Conservation (phyloP, 1,140 invertebrate genomes). For the Nixonia krombeini region DNA sequence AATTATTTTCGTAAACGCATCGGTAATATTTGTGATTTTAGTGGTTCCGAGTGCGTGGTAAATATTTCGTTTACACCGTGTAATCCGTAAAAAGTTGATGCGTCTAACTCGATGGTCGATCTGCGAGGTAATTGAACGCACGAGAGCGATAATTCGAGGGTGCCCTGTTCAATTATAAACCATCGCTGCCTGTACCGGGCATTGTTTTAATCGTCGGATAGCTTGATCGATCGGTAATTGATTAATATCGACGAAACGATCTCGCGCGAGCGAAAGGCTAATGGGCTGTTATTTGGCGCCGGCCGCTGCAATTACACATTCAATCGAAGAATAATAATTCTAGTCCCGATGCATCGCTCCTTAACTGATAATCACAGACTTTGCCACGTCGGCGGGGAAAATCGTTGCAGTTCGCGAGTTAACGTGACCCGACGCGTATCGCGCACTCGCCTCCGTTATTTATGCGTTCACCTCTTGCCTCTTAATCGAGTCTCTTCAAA, state of each 20-base stretch:
- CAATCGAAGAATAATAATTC: constrained; percentile 60
- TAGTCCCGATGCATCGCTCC: constrained; percentile 45
- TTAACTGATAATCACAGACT: constrained; percentile 55
- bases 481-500: neutral
- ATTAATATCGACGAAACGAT: constrained; percentile 39
- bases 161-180: no score
- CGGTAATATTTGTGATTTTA: no score
- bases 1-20: no score
- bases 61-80: no score
- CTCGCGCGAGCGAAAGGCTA: constrained; percentile 29
- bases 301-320: constrained; percentile 56
- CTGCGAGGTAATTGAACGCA: no score
- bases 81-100: no score
- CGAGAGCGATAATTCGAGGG: no score
- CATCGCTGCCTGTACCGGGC: no score
- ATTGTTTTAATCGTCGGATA: constrained; percentile 35
- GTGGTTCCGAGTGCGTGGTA: no score
- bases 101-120: no score
- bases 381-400: constrained; percentile 23
- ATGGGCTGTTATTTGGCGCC: constrained; percentile 58
- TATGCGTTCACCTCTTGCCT: constrained; percentile 32
- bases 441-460: constrained; percentile 38
- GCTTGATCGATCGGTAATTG: constrained; percentile 38
- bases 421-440: constrained; percentile 6
- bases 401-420: constrained; percentile 26